Base-by-base conservation (phyloP, 2,113 vertebrate species). In the Thinocorus orbignyianus region DNA sequence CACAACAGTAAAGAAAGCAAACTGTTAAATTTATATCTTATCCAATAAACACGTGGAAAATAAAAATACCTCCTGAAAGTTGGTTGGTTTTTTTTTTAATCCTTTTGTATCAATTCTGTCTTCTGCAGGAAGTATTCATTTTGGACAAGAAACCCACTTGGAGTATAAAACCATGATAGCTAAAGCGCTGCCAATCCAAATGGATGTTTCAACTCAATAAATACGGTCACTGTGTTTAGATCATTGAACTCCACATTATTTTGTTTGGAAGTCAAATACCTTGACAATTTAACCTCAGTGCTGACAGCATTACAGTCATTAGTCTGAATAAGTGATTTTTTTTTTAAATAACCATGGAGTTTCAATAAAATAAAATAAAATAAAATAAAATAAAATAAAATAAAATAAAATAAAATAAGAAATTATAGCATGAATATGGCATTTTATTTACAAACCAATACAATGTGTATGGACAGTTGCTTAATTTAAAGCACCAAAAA, bases 311-410 rank as follows among this genome's bases (percentile, higher is more conserved):
- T 89, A 55, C 17, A 71, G 14, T 25, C 17, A 73, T 51, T 66
- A 66, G 33, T 73, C 11, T 0, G 0, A 84, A 78, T 22, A 78
- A 58, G 25, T 1, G 1, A 58, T 7, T 44, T 31, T n/a, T 24
- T 42, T 72, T 30, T 84, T 66, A 5, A 13, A 44, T 51, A 9
- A 35, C 24, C 52, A 6, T n/a, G 15, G 24, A 65, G 20, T 79
- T 79, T 22, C 7, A 24, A 60, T 31, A 77, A 80, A 77, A 66
- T 54, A 77, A 86, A 86, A 66, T n/a, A 83, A 61, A 39, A 66
- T 30, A 46, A 42, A n/a, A n/a, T n/a, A n/a, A n/a, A n/a, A n/a
- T n/a, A n/a, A n/a, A n/a, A n/a, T n/a, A n/a, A 49, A 24, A 60
- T 31, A 77, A 80, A 77, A 66, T 54, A 77, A 86, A 86, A 66